Conservation (phyloP, 2,797 vertebrate genomes). For the Rhynchotus rufescens region DNA sequence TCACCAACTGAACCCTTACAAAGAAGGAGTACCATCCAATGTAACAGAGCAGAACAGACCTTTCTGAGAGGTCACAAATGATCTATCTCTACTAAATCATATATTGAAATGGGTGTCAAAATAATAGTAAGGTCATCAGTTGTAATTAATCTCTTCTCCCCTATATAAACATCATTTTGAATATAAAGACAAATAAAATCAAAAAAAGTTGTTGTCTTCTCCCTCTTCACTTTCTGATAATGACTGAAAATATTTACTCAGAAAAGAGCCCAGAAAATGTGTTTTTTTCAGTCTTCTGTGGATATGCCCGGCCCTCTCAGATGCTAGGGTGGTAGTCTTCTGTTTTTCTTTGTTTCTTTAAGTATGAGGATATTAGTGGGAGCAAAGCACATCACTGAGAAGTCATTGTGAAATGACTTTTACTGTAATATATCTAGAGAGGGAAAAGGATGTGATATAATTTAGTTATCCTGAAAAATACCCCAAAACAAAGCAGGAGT, state of each 20-base stretch:
- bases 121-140: background rate
- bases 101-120: background rate
- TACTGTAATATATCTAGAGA: background rate
- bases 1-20: background rate
- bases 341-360: background rate
- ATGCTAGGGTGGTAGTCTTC: background rate
- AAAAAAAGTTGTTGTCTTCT: background rate
- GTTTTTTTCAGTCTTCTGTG: background rate
- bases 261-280: background rate
- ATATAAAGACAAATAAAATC: background rate
- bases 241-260: background rate
- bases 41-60: background rate
- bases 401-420: background rate
- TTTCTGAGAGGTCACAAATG: background rate
- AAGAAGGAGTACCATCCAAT: background rate
- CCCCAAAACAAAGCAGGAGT: background rate
- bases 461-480: background rate
- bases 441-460: background rate
- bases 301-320: background rate
- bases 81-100: background rate
- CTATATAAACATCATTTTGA: background rate
- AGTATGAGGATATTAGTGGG: background rate
- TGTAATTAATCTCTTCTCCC: background rate
- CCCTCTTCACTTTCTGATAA: background rate
- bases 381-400: background rate